Evolutionary conservation across 2,113 vertebrate genomes (phyloP), one percentile per base, ranked within the genome.

Genomic region (Carettochelys insculpta): DNA sequence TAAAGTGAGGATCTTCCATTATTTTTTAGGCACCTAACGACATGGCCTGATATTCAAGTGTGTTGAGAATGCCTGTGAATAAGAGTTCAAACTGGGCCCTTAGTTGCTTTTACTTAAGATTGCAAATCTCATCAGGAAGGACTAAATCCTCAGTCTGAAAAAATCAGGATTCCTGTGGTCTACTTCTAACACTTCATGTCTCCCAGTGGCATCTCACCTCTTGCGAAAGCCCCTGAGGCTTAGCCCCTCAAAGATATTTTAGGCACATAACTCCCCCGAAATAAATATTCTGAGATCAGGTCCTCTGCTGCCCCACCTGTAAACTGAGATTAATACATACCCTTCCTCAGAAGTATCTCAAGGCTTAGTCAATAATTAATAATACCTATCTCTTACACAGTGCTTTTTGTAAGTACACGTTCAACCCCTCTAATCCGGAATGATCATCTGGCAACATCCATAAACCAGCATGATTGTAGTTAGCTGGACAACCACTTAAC

Each of bases 151-250:
- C 6, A 52, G 83, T 82, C 45, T 90, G 83, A 4, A 56, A 50
- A n/a, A 34, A 92, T 76, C 77, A 87, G 90, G 22, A 29, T 54
- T 87, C 48, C 27, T 43, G 51, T 16, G 4, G 87, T 96, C 82
- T 95, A 87, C 92, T 92, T 87, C 71, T 71, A 93, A 87, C 94
- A 24, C 38, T 71, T 5, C 38, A 24, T 14, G 25, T 27, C 7
- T 45, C 5, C 78, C 41, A 61, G 1, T 90, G 83, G 54, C 81
- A 93, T 87, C 76, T 94, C 87, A 77, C 45, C 61, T 85, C 86
- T 92, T 92, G 61, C 87, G 51, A 90, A 71, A 92, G 65, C 50
- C 61, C 80, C 85, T 78, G 34, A 41, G 84, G 34, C n/a, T 34
- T 68, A 68, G 61, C 38, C 19, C n/a, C 61, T 38, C 61, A 38